Base-by-base conservation (phyloP, 2,113 vertebrate genomes). In the Sardina pilchardus region DNA sequence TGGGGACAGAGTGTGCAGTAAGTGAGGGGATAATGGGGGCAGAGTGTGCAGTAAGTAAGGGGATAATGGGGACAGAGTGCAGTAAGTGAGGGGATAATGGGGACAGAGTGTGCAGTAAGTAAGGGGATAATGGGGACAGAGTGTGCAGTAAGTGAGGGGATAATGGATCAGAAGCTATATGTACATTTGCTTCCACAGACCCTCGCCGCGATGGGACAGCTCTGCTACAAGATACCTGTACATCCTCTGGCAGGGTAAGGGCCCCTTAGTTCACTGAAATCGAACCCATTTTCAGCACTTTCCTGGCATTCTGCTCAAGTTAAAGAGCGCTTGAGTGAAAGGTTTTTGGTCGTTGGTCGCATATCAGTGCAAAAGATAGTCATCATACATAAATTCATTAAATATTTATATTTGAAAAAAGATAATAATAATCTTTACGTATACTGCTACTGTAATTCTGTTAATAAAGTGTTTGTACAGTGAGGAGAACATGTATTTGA, bases 171-270 rank as follows among this genome's bases (percentile, higher is more conserved):
- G n/a, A 67, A 30, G 2, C 9, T 30, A 67, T 4, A n/a, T 24
- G n/a, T 53, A 19, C 50, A 17, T 75, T 34, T 75, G 30, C 10
- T 30, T 14, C 26, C 26, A 30, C 91, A 99, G 98, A 43, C 94
- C 94, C 0, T 92, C 96, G 48, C 88, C 82, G 82, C 92, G 90
- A 43, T 99, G 98, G 98, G 97, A 99, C 91, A 91, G 89, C 87
- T 97, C 98, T 81, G 96, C 97, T 82, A 90, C 95, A 12, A 90
- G 91, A 7, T 96, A 97, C 91, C 95, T 99, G 78, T 94, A 94
- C 89, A 95, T 92, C 16, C 94, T 98, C 59, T 86, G 98, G 0
- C 91, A 94, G 92, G 97, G 98, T 98, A 94, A 93, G 87, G 39
- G 7, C 17, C 48, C 34, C 3, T 67, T 34, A 36, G n/a, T 1